A percentile compares a stretch with the other conserved stretches of the same genome.
Evolutionary conservation across 2,888 invertebrate genomes (phyloP).

Genomic region (Lepidonotus clava): DNA sequence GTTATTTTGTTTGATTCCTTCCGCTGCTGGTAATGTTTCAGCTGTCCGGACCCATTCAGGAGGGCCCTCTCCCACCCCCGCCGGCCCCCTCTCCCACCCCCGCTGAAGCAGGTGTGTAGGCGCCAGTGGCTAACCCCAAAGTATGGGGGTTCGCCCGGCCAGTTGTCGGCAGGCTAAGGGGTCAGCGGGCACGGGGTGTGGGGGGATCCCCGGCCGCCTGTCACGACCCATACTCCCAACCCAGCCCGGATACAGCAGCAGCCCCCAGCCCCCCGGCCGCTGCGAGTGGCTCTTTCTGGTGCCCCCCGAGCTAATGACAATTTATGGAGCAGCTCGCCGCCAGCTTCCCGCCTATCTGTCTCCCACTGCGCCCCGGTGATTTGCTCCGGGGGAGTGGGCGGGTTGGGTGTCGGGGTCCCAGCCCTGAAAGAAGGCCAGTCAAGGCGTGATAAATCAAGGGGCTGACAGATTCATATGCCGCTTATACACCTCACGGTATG

Average conservation of each 20-base stretch:
- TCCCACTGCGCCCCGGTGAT: not conserved
- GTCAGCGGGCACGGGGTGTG: too few species aligned
- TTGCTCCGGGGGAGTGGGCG: not conserved
- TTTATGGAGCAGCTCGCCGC: not conserved
- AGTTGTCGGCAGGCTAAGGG: not conserved
- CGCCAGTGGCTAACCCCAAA: not conserved
- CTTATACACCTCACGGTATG: not conserved
- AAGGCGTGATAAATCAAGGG: not conserved
- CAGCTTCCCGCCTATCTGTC: not conserved
- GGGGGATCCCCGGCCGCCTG: too few species aligned
- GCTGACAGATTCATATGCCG: not conserved
- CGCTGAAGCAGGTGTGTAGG: too few species aligned
- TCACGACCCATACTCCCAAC: not conserved
- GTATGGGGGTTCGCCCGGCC: not conserved
- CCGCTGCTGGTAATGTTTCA: too few species aligned
- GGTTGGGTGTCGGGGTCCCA: not conserved
- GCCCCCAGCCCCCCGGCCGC: not conserved
- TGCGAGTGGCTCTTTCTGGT: conserved; percentile 17
- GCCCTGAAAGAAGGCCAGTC: not conserved
- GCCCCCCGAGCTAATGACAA: not conserved
- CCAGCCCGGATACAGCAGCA: not conserved
- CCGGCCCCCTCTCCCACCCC: too few species aligned
- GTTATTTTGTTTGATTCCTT: too few species aligned
- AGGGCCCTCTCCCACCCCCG: too few species aligned
- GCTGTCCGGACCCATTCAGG: too few species aligned